Conservation (phyloP, 2,888 invertebrate species). For the Xestoiulus laeticollis region DNA sequence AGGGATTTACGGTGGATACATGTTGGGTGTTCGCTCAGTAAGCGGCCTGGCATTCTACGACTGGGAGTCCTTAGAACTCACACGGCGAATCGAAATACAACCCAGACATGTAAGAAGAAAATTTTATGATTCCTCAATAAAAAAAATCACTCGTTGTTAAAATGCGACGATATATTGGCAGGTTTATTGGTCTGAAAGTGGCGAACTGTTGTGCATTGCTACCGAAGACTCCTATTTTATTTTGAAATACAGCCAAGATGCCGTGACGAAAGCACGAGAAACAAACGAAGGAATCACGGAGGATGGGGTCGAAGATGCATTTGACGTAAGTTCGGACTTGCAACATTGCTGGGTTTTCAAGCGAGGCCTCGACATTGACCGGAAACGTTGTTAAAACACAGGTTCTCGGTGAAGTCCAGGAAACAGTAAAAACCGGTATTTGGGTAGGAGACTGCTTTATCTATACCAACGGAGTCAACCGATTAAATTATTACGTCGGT, state of each 20-base stretch:
- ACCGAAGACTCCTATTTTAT: constrained; percentile 96
- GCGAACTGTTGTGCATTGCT: constrained; percentile 90
- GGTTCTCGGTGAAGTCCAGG: constrained; percentile 87
- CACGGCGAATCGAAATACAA: constrained; percentile 96
- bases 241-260: constrained; percentile 84
- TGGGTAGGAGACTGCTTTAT: constrained; percentile 99
- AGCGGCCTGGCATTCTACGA: constrained; percentile 96
- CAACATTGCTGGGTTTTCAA: constrained; percentile 1
- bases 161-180: too few relatives aligned
- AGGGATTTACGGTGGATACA: constrained; percentile 90
- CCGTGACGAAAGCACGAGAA: constrained; percentile 79
- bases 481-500: constrained; percentile 98
- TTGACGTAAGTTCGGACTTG: constrained; percentile 74
- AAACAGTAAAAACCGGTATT: constrained; percentile 90
- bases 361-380: neutral
- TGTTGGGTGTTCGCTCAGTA: constrained; percentile 90
- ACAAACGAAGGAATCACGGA: constrained; percentile 81
- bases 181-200: constrained; percentile 96
- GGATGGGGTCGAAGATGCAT: constrained; percentile 95
- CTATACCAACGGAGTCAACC: constrained; percentile 96
- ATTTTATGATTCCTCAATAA: neutral
- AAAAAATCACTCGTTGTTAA: too few relatives aligned
- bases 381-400: constrained; percentile 63
- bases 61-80: constrained; percentile 92
- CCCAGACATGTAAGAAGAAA: constrained; percentile 75